These are phyloP conservation scores for Brachionus sp. DNA, from an alignment of 1,140 invertebrate genomes.

Conservation along the genomic window DNA sequence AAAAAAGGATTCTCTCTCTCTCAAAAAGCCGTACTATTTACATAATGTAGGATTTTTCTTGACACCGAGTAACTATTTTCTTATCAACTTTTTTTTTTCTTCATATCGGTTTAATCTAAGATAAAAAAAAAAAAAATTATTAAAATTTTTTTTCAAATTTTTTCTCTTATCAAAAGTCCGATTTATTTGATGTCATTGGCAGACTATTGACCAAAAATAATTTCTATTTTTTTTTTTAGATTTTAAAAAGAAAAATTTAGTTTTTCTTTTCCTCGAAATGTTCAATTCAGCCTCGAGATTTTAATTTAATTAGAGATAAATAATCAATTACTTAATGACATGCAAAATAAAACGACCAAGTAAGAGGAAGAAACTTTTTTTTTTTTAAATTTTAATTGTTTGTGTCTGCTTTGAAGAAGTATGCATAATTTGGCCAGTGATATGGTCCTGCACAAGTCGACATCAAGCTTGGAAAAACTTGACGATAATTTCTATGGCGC, in stretches of 20 bases:
- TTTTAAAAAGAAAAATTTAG: neutral
- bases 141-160: neutral
- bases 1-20: neutral
- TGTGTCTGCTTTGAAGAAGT: neutral
- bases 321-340: neutral
- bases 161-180: neutral
- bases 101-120: neutral
- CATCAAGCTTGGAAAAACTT: constrained; percentile 27
- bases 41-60: neutral
- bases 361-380: neutral
- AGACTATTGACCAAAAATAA: neutral
- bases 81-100: neutral
- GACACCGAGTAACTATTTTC: neutral
- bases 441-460: neutral
- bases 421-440: neutral
- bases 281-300: neutral
- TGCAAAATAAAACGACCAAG: neutral
- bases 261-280: neutral
- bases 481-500: constrained; percentile 80
- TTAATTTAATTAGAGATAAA: neutral
- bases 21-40: neutral
- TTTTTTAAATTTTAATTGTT: neutral
- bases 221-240: neutral
- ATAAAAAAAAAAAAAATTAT: neutral
- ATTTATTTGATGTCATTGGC: neutral